Evolutionary conservation across 1,140 invertebrate genomes (phyloP), one percentile per base, ranked within the genome.

Genomic region (Nautilus pompilius): DNA sequence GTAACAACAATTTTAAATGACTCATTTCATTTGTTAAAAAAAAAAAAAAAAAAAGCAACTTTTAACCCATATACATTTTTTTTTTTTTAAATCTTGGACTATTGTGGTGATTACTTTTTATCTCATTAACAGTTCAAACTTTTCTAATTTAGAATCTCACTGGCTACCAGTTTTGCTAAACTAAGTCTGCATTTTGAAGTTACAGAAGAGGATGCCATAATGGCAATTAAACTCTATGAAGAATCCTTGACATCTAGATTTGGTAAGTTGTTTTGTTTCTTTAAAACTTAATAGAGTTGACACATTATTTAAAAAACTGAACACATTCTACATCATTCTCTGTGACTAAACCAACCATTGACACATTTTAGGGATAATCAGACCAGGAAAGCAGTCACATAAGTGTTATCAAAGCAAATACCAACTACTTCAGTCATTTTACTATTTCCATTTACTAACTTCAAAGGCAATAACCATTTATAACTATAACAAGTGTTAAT

Each of bases 191-290:
- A 55, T 10, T 28, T 13, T 13, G 41, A 48, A 17, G 70, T 74
- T 17, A 51, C 30, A n/a, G 63, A 68, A 49, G 62, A 62, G 28
- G 72, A 74, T 70, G 70, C 70, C 8, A 58, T 74, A 13, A 70
- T 72, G 63, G 72, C 70, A 5, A 66, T 74, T 15, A 55, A 41
- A 26, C 55, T 74, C 10, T 70, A 72, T 63, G 72, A 74, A 45
- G 72, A 74, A 59, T 66, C 60, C 1, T 20, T 74, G 10, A 67
- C 70, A 24, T 58, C 62, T 8, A 70, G 70, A 67, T 69, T 61
- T 62, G 72, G 72, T 70, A 65, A 28, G 54, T 51, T 13, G 22
- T 13, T 48, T 3, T 13, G 10, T 10, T 28, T 10, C 33, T 53
- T 17, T 5, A 30, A 8, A 33, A 36, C 8, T 22, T 57, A 4